phyloP scores from a whole-genome alignment of 2,888 invertebrate species.

The Tigriopus californicus region DNA sequence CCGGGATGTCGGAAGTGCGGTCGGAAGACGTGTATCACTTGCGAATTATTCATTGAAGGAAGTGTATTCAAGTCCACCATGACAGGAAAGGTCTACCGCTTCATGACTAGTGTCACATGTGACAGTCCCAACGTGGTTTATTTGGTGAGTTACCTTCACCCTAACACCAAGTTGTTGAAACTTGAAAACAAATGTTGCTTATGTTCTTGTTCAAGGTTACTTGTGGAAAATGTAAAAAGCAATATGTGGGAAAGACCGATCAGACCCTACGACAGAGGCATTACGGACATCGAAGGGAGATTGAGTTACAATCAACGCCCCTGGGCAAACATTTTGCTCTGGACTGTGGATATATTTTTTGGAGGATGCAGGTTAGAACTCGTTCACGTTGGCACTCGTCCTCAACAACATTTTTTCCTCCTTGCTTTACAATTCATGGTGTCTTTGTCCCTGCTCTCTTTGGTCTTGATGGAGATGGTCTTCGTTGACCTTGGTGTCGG shows the following conservation, averaged over 20 bases:
- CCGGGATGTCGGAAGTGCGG: slow-evolving; percentile 7
- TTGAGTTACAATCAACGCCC: neutral
- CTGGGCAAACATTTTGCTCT: slow-evolving; percentile 9
- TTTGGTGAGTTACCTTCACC: neutral
- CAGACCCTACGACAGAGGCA: slow-evolving; percentile 8
- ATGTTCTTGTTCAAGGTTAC: neutral
- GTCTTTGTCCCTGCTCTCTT: no score
- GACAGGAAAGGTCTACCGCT: slow-evolving; percentile 11
- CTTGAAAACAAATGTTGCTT: no score
- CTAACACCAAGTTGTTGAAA: neutral
- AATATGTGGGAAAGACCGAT: slow-evolving; percentile 11
- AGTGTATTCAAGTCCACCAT: neutral
- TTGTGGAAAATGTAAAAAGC: slow-evolving; percentile 8
- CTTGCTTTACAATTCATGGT: no score
- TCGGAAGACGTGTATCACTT: slow-evolving; percentile 3
- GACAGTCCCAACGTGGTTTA: slow-evolving; percentile 5
- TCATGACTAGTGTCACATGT: slow-evolving; percentile 5
- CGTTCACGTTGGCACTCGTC: neutral
- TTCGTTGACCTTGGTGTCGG: no score
- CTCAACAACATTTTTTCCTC: no score
- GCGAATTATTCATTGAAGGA: neutral
- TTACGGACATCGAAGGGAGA: slow-evolving; percentile 13
- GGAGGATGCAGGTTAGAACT: neutral
- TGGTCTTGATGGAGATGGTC: no score
- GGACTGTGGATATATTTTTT: slow-evolving; percentile 5